Evolutionary conservation across 1,140 invertebrate genomes (phyloP).

Genomic region (Eciton burchellii): DNA sequence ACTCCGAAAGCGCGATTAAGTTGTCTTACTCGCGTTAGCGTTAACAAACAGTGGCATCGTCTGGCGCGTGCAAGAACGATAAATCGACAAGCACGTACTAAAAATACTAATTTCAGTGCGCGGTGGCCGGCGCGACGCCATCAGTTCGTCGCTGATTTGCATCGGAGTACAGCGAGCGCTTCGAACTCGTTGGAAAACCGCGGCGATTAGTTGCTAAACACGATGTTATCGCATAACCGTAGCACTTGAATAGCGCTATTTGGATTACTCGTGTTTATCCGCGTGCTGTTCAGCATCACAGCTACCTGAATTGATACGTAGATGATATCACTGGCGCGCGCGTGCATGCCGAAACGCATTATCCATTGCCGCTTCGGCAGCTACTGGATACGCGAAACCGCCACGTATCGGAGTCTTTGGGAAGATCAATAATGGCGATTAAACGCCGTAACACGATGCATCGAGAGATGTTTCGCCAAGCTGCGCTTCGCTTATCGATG

Average conservation of each 20-base stretch:
- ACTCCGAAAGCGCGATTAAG: background rate
- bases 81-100: too few relatives aligned
- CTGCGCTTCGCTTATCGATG: background rate
- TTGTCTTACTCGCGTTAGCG: background rate
- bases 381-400: background rate
- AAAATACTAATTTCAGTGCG: too few relatives aligned
- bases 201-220: background rate
- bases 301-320: conserved; percentile 1
- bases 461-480: conserved; percentile 2
- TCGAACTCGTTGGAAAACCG: background rate
- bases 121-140: background rate
- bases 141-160: background rate
- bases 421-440: conserved; percentile 40
- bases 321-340: background rate
- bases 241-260: background rate
- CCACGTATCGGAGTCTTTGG: background rate
- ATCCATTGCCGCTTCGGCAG: background rate
- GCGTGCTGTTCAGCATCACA: conserved; percentile 16
- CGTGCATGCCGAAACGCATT: background rate
- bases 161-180: background rate
- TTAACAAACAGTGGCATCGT: too few relatives aligned
- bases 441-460: conserved; percentile 16
- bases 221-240: background rate
- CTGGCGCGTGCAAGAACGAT: too few relatives aligned
- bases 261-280: background rate